Evolutionary conservation across 2,113 vertebrate species (phyloP), one percentile per base, ranked within the genome.

Genomic region (Rynchops niger): DNA sequence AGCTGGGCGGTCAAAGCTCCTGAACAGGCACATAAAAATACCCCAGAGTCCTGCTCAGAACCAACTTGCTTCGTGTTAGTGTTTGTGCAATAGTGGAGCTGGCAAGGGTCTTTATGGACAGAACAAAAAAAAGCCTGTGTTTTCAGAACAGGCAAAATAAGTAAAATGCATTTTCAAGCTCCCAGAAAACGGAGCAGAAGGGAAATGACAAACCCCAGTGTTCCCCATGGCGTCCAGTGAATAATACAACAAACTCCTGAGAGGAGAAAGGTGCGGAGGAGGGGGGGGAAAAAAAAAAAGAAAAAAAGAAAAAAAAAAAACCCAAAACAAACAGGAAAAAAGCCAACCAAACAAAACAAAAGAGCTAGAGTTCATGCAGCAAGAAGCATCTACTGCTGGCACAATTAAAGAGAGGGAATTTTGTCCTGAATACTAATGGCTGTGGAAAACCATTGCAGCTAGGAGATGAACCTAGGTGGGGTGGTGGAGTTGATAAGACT

Each of bases 51-150:
- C 63, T 77, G 26, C 56, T 76, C 27, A 29, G 67, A 71, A 45
- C 38, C 16, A 58, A 4, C 27, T 30, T 45, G 6, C n/a, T 63
- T 82, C 2, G 12, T 82, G 56, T 71, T 52, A 11, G 7, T 71
- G 36, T 71, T 63, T 36, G 18, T 12, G 15, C 63, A 30, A 5
- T 23, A 43, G 15, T 20, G 40, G 32, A 42, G 8, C 42, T 61
- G 38, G 15, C 11, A 19, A 77, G 20, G 38, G 5, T 42, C 84
- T 71, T 71, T 25, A 40, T 30, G 32, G 50, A 36, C 49, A 70
- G 38, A 76, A 77, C 5, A 2, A 13, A 12, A 32, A 42, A 45
- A 40, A 40, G 5, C 15, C 52, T 1, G 0, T 16, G 5, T 53
- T 45, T 67, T 66, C 25, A 43, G 42, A 70, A 56, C 6, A 43